Evolutionary conservation across 2,888 invertebrate genomes (phyloP).

Genomic region (Harpalus rufipes): DNA sequence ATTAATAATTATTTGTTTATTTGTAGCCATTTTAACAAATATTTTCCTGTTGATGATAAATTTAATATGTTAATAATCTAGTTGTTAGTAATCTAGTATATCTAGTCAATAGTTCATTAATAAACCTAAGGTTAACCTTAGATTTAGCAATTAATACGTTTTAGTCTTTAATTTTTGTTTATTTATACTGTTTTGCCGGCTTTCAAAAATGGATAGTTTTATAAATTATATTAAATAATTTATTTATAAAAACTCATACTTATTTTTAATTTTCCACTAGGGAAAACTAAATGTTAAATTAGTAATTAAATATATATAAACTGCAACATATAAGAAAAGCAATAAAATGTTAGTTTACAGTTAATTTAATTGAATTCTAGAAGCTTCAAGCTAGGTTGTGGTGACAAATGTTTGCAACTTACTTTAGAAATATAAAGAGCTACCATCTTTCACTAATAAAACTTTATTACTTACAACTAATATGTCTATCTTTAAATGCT

Average conservation of each 20-base stretch:
- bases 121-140: too few species aligned
- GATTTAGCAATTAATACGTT: too few species aligned
- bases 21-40: too few species aligned
- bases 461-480: background rate
- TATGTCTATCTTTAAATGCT: background rate
- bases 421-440: constrained; percentile 12
- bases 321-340: constrained; percentile 17
- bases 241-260: background rate
- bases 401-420: constrained; percentile 9
- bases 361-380: constrained; percentile 34
- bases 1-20: too few species aligned
- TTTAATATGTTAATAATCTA: background rate
- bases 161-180: background rate
- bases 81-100: background rate
- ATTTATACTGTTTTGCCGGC: background rate
- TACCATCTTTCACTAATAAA: constrained; percentile 24
- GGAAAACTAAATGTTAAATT: constrained; percentile 5
- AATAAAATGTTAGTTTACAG: constrained; percentile 28
- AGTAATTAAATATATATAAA: background rate
- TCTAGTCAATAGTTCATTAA: too few species aligned
- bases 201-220: background rate
- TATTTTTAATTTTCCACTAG: background rate
- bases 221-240: background rate
- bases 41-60: too few species aligned
- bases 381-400: constrained; percentile 9